These are phyloP conservation scores for Scrobipalpa costella DNA, from an alignment of 2,888 invertebrate genomes.

Conservation along the genomic window DNA sequence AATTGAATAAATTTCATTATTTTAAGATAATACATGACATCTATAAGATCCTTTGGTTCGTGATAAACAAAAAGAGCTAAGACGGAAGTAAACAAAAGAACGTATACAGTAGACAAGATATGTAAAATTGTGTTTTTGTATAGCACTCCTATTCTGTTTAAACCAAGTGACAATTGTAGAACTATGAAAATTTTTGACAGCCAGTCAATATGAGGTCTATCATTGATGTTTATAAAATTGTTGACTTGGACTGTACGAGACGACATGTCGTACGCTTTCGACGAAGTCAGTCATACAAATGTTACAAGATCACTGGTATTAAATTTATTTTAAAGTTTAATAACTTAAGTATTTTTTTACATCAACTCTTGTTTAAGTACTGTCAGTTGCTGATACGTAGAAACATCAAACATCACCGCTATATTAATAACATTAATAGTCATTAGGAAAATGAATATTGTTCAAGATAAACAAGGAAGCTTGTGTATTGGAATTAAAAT, in stretches of 20 bases:
- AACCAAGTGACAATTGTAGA: slow-evolving; percentile 30
- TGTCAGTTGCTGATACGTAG: too few relatives aligned
- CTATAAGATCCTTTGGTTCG: background rate
- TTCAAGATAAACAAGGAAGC: too few relatives aligned
- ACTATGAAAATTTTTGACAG: slow-evolving; percentile 34
- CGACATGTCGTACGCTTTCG: background rate
- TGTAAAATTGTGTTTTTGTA: slow-evolving; percentile 25
- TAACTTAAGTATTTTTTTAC: background rate
- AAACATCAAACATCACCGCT: too few relatives aligned
- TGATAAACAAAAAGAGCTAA: background rate
- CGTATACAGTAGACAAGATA: slow-evolving; percentile 8
- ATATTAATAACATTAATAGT: too few relatives aligned
- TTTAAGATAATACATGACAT: background rate
- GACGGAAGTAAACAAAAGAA: background rate
- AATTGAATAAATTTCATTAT: slow-evolving; percentile 26
- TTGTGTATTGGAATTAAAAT: too few relatives aligned
- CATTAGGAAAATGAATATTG: too few relatives aligned
- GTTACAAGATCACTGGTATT: background rate
- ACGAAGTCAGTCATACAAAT: too few relatives aligned
- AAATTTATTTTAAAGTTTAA: background rate
- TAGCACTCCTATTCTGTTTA: slow-evolving; percentile 34
- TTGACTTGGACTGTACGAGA: background rate
- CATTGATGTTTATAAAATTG: background rate
- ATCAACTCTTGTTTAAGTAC: too few relatives aligned
- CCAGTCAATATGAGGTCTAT: slow-evolving; percentile 11